These are phyloP conservation scores for Pomatorhinus ruficollis DNA, from an alignment of 2,113 vertebrate genomes.

Conservation along the genomic window DNA sequence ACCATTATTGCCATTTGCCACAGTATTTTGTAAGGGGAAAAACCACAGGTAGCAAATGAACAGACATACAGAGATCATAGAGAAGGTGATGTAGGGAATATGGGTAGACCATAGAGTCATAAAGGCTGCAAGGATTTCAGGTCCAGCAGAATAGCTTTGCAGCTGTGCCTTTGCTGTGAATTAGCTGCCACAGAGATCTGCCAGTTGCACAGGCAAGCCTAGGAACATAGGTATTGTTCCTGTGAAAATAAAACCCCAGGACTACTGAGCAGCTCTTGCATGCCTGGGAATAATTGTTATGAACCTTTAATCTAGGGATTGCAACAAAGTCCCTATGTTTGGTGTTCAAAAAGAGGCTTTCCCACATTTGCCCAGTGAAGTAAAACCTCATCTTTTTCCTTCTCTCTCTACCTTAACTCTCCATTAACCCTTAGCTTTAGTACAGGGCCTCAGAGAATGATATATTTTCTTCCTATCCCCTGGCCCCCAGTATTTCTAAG, in stretches of 20 bases:
- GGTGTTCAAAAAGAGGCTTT: slow-evolving; percentile 36
- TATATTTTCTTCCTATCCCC: neutral
- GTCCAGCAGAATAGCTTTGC: neutral
- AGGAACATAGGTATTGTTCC: neutral
- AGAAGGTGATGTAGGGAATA: neutral
- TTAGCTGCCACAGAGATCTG: neutral
- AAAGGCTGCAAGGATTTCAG: neutral
- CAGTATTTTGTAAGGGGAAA: neutral
- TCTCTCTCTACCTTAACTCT: neutral
- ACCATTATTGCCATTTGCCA: neutral
- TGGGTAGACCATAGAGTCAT: neutral
- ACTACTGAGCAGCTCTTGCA: neutral
- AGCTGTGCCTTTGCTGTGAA: neutral
- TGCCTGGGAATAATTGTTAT: neutral
- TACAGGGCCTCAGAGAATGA: neutral
- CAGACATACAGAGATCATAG: neutral
- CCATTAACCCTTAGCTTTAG: slow-evolving; percentile 1
- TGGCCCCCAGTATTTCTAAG: neutral
- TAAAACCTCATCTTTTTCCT: neutral
- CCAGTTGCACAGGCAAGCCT: neutral
- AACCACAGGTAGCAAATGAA: neutral
- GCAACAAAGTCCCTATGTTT: neutral
- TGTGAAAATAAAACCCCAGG: neutral
- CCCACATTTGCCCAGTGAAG: neutral
- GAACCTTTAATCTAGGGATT: neutral